Evolutionary conservation across 2,888 invertebrate species (phyloP).

Genomic region (Euzophera pinguis): DNA sequence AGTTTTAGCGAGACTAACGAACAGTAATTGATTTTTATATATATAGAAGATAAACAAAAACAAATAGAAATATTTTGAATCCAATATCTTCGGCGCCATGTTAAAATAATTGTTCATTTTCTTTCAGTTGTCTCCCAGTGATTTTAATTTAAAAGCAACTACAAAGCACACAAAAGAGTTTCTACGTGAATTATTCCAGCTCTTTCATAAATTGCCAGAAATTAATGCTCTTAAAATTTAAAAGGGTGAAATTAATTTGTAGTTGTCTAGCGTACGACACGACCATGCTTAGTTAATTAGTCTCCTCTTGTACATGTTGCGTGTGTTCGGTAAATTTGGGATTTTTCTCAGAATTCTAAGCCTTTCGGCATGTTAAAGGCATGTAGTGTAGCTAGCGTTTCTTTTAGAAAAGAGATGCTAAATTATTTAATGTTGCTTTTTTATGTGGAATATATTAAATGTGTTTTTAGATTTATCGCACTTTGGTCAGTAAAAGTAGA

Average conservation of each 20-base stretch:
- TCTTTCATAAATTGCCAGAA: not conserved
- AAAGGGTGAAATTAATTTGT: conserved; percentile 1
- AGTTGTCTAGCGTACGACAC: conserved; percentile 1
- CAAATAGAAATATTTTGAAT: not conserved
- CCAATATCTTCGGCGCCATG: not conserved
- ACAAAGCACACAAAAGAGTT: not conserved
- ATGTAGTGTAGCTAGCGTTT: too few species aligned
- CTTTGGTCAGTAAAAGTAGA: too few species aligned
- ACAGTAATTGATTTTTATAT: too few species aligned
- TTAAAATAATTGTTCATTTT: not conserved
- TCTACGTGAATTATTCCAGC: not conserved
- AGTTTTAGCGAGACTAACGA: too few species aligned
- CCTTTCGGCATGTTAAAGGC: too few species aligned
- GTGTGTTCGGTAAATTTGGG: too few species aligned
- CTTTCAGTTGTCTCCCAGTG: not conserved
- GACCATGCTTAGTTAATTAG: conserved; percentile 3
- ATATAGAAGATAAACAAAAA: too few species aligned
- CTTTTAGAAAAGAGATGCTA: too few species aligned
- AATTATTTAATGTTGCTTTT: too few species aligned
- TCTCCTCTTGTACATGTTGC: not conserved
- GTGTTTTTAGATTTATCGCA: too few species aligned
- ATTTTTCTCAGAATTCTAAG: too few species aligned
- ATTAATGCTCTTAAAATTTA: conserved; percentile 2
- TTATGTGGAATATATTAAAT: too few species aligned
- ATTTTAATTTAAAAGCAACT: not conserved